Evolutionary conservation across 2,797 vertebrate species (phyloP).

Genomic region (Argya squamiceps): DNA sequence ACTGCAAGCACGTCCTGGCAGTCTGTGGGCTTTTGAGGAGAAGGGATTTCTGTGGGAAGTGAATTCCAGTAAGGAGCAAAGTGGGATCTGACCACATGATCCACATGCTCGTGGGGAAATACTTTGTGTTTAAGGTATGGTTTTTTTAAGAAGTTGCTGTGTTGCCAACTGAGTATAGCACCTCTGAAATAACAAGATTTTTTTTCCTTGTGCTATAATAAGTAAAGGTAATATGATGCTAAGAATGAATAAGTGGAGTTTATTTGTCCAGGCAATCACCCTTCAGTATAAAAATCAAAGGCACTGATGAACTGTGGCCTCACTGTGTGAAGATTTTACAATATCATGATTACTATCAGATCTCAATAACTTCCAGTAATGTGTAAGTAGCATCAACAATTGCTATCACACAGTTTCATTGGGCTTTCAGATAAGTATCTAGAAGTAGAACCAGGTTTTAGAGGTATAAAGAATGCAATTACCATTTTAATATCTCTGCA

Average conservation of each 20-base stretch:
- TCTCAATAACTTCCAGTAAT: not conserved
- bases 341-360: not conserved
- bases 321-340: not conserved
- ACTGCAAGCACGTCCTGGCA: not conserved
- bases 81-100: rapidly evolving
- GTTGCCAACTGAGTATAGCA: not conserved
- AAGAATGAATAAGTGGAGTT: not conserved
- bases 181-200: not conserved
- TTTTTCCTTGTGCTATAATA: not conserved
- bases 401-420: constrained; percentile 30
- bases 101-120: not conserved
- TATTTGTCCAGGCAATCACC: not conserved
- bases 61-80: not conserved
- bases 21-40: not conserved
- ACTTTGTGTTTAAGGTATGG: rapidly evolving
- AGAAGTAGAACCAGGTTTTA: constrained; percentile 9
- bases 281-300: not conserved
- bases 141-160: not conserved
- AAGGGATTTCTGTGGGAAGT: not conserved
- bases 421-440: constrained; percentile 49
- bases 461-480: constrained; percentile 42
- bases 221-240: not conserved
- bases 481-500: constrained; percentile 54
- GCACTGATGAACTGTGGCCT: not conserved
- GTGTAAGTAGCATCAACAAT: constrained; percentile 15